Evolutionary conservation across 2,797 vertebrate genomes (phyloP), one percentile per base, ranked within the genome.

Genomic region (Prionace glauca): DNA sequence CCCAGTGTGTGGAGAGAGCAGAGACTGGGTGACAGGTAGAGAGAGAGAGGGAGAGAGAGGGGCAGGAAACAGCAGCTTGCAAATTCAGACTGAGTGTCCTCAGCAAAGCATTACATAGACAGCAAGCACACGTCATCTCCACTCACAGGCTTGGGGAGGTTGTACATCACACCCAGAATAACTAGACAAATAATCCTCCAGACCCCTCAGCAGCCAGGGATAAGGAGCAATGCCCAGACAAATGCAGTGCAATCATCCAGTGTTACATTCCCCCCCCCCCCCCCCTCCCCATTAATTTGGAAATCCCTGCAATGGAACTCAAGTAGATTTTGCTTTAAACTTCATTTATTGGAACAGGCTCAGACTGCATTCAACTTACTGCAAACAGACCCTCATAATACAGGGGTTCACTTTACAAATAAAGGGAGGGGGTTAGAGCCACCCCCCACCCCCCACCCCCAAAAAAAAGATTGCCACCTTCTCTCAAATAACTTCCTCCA

Each of bases 41-140:
- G 24, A 60, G 60, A 20, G 3, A 62, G 56, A 32, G 32, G n/a
- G 56, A 14, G 56, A 60, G 60, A 50, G 24, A 62, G 60, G 87
- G 3, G 32, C 22, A 90, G 50, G 56, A 12, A 90, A 62, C 56
- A 62, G 88, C 18, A 56, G 60, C 32, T 41, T 91, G 56, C 88
- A 18, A 60, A 91, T 3, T 65, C 60, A 60, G 16, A 26, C 26
- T 62, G 12, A n/a, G 88, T 14, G 60, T 14, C 56, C 88, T n/a
- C 5, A 91, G 60, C 88, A 91, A 91, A 91, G 88, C 88, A 91
- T 91, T 91, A 91, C 88, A 45, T 50, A 50, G 69, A 2, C 69
- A 94, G 24, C 67, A 12, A 77, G 18, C 41, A 18, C 93, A 50
- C 71, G 93, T 74, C 93, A 95, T 95, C 71, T 16, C 45, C 26